phyloP scores from a whole-genome alignment of 2,888 invertebrate genomes.

The Cosmorhoe ocellata region DNA sequence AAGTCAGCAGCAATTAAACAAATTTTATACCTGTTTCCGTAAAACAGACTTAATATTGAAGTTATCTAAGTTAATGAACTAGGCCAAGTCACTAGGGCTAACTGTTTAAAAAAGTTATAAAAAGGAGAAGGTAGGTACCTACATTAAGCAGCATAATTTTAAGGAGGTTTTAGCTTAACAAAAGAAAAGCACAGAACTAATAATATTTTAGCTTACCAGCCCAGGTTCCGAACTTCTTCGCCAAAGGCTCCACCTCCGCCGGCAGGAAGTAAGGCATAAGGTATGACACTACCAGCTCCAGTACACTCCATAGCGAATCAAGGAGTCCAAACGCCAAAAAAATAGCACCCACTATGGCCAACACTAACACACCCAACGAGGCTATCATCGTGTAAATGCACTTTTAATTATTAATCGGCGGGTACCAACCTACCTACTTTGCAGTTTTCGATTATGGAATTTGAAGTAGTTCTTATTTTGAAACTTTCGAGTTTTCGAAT shows the following conservation, averaged over 20 bases:
- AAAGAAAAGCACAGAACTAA: too few relatives aligned
- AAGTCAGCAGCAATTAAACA: too few relatives aligned
- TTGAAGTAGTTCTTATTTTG: not conserved
- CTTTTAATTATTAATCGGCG: not conserved
- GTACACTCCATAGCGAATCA: constrained; percentile 84
- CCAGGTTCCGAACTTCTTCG: constrained; percentile 91
- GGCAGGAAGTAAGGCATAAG: constrained; percentile 86
- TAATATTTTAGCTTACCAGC: constrained; percentile 83
- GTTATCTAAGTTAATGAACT: too few relatives aligned
- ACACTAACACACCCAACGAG: constrained; percentile 42
- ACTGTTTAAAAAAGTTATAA: too few relatives aligned
- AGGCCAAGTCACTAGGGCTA: too few relatives aligned
- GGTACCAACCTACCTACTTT: too few relatives aligned
- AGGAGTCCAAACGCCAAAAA: constrained; percentile 73
- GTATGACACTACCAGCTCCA: constrained; percentile 82
- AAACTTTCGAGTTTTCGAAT: too few relatives aligned
- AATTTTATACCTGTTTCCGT: too few relatives aligned
- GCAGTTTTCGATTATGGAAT: constrained; percentile 3
- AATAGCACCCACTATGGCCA: constrained; percentile 79
- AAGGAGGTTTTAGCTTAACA: too few relatives aligned
- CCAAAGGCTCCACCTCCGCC: constrained; percentile 81
- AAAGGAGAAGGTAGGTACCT: too few relatives aligned
- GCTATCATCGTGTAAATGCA: constrained; percentile 17
- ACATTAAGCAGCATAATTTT: too few relatives aligned
- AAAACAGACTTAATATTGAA: too few relatives aligned